Conservation (phyloP, 2,113 vertebrate genomes). For the Ptychochromis oligacanthus region DNA sequence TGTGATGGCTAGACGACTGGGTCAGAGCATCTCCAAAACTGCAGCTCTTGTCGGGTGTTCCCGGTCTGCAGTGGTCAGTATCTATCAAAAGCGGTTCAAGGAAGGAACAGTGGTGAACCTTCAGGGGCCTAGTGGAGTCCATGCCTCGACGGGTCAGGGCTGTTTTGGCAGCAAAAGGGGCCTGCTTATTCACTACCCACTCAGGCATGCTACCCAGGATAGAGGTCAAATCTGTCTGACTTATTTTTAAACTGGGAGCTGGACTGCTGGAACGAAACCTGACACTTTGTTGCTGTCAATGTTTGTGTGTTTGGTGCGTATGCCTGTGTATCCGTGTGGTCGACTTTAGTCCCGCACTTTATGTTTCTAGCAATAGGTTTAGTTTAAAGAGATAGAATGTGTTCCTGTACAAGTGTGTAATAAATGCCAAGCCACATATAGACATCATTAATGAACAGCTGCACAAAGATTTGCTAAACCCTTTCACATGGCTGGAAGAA, state of each 20-base stretch:
- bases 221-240: conserved; percentile 51
- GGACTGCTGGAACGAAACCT: conserved; percentile 68
- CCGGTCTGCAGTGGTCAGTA: too few relatives aligned
- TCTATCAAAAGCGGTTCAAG: too few relatives aligned
- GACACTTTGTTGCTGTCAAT: conserved; percentile 64
- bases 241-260: conserved; percentile 73
- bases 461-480: conserved; percentile 13
- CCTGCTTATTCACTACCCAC: conserved; percentile 48
- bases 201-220: conserved; percentile 55
- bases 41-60: too few relatives aligned
- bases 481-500: conserved; percentile 1
- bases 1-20: too few relatives aligned
- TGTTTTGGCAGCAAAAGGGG: too few relatives aligned
- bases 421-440: not conserved
- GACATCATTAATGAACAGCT: conserved; percentile 27
- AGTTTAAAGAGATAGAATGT: not conserved
- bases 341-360: conserved; percentile 5
- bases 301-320: conserved; percentile 4
- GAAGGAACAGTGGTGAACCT: too few relatives aligned
- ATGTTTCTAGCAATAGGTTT: not conserved
- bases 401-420: not conserved
- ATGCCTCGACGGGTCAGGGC: too few relatives aligned
- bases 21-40: too few relatives aligned
- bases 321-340: not conserved
- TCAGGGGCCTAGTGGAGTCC: too few relatives aligned